A percentile compares a stretch with the other conserved stretches of the same genome.
phyloP scores from a whole-genome alignment of 2,888 invertebrate species.

The Bibio marci region DNA sequence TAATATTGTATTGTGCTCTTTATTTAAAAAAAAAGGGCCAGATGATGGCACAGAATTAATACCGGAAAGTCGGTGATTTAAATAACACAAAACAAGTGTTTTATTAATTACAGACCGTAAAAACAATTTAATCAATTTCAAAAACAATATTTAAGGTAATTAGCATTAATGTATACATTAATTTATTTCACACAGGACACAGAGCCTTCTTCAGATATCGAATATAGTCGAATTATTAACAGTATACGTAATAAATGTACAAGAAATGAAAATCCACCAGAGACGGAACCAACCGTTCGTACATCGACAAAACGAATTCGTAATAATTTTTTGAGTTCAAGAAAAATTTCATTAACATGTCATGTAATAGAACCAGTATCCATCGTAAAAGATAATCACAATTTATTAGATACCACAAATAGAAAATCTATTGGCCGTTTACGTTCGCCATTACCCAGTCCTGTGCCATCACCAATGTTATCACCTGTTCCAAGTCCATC shows the following conservation, averaged over 20 bases:
- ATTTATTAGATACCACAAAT: constrained; percentile 15
- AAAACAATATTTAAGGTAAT: too few species aligned
- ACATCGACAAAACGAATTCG: constrained; percentile 10
- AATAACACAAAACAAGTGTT: too few species aligned
- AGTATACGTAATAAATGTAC: constrained; percentile 42
- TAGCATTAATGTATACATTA: too few species aligned
- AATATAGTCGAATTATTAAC: constrained; percentile 31
- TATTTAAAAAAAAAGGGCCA: too few species aligned
- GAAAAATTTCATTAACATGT: constrained; percentile 58
- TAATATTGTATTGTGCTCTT: too few species aligned
- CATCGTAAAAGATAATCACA: constrained; percentile 7
- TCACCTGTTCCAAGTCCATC: constrained; percentile 44
- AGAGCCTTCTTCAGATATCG: background rate
- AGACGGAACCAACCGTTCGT: constrained; percentile 12
- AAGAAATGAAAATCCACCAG: constrained; percentile 36
- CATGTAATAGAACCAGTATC: constrained; percentile 19
- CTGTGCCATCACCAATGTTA: constrained; percentile 45
- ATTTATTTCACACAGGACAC: background rate
- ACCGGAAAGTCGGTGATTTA: too few species aligned
- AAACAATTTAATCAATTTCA: too few species aligned
- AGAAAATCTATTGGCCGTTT: constrained; percentile 33
- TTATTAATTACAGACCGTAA: too few species aligned
- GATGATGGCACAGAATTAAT: too few species aligned
- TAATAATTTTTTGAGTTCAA: constrained; percentile 23
- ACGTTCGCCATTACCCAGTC: constrained; percentile 47